phyloP scores from a whole-genome alignment of 2,888 invertebrate genomes.

The Drosophila monieri region DNA sequence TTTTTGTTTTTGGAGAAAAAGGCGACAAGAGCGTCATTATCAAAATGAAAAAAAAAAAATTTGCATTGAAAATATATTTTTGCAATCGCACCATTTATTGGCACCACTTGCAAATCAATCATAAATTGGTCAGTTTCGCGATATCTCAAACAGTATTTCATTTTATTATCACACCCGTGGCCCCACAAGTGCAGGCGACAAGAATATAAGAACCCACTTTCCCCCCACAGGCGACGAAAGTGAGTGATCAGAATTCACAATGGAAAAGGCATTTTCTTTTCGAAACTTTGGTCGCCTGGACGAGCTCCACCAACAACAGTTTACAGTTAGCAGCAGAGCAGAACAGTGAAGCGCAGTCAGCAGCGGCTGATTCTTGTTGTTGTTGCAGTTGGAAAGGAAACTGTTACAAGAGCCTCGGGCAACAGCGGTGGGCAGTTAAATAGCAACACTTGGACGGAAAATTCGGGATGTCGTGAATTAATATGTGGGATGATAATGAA shows the following conservation, averaged over 20 bases:
- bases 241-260: background rate
- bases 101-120: background rate
- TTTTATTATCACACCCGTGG: background rate
- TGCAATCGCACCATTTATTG: background rate
- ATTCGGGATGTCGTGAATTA: background rate
- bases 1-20: constrained; percentile 3
- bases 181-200: constrained; percentile 1
- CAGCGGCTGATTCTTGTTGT: background rate
- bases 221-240: background rate
- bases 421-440: constrained; percentile 6
- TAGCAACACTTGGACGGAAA: constrained; percentile 14
- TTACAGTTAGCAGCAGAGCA: constrained; percentile 6
- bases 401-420: background rate
- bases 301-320: background rate
- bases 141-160: background rate
- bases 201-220: background rate
- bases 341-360: constrained; percentile 1
- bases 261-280: background rate
- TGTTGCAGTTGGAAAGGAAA: background rate
- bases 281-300: background rate
- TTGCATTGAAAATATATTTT: background rate
- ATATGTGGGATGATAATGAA: background rate
- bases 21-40: constrained; percentile 9
- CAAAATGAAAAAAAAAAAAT: background rate
- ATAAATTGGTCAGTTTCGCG: background rate